A percentile compares a stretch with the other conserved stretches of the same genome.
Conservation (phyloP, 37 sponge, comb jelly and placozoan species). For the Axinella damicornis region DNA sequence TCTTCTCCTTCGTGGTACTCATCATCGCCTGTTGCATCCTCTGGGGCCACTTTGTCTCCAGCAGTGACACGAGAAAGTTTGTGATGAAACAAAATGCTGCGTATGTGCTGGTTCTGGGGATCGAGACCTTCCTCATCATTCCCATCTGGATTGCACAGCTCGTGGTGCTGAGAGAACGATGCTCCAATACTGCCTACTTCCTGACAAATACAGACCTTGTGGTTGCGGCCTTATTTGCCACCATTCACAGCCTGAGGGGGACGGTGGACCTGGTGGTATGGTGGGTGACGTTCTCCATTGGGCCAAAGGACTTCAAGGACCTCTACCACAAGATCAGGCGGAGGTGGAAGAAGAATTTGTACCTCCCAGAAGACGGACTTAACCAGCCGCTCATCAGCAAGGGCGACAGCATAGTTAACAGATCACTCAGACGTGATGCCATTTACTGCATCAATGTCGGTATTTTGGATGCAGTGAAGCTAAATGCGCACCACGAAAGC, state of each 20-base stretch:
- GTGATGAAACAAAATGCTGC: conserved; percentile 69
- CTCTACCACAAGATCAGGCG: background rate
- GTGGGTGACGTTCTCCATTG: conserved; percentile 72
- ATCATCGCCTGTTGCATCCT: conserved; percentile 45
- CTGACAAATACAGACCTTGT: conserved; percentile 3
- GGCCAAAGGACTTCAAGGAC: conserved; percentile 47
- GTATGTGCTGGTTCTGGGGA: conserved; percentile 63
- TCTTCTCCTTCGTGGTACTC: conserved; percentile 55
- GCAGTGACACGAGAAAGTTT: conserved; percentile 70
- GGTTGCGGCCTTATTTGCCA: conserved; percentile 70
- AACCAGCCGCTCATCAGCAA: conserved; percentile 22
- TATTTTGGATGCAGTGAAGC: conserved; percentile 69
- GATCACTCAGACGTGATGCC: conserved; percentile 68
- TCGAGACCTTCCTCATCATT: conserved; percentile 60
- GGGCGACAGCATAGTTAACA: conserved; percentile 61
- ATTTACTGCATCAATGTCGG: conserved; percentile 85
- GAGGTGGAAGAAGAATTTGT: conserved; percentile 4
- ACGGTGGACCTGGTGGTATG: conserved; percentile 80
- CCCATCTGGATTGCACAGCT: conserved; percentile 71
- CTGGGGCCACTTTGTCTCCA: conserved; percentile 42
- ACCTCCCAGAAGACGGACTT: background rate
- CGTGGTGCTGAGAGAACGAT: background rate
- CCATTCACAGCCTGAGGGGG: conserved; percentile 74
- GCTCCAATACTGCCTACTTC: background rate
- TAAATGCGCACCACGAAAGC: conserved; percentile 19